phyloP scores from a whole-genome alignment of 2,797 vertebrate species.

The Hyperoplus immaculatus region DNA sequence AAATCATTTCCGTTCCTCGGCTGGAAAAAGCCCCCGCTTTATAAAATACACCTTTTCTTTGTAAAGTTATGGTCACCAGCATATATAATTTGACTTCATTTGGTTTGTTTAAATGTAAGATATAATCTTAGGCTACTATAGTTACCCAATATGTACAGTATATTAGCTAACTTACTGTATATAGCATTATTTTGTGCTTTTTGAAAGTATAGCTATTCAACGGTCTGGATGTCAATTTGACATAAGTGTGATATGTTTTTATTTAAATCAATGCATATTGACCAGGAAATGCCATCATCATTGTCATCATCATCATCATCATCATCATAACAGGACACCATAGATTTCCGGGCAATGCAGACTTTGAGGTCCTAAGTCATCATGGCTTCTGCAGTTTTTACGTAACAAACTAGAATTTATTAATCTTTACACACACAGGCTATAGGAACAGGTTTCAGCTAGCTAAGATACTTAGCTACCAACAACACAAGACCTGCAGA shows the following conservation, averaged over 20 bases:
- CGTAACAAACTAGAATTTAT: conserved; percentile 79
- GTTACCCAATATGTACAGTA: neutral
- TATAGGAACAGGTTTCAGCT: conserved; percentile 75
- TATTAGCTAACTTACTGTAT: neutral
- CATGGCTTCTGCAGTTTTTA: conserved; percentile 69
- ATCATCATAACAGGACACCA: conserved; percentile 59
- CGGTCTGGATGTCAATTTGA: conserved; percentile 35
- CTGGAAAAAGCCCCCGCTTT: neutral
- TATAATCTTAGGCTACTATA: neutral
- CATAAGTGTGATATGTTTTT: conserved; percentile 77
- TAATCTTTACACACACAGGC: conserved; percentile 74
- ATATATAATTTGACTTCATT: neutral
- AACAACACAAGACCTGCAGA: conserved; percentile 71
- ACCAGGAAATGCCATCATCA: conserved; percentile 67
- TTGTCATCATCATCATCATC: conserved; percentile 52
- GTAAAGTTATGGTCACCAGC: neutral
- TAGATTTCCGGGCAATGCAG: conserved; percentile 43
- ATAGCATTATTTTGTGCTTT: conserved; percentile 1
- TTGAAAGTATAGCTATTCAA: neutral
- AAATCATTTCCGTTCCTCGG: neutral
- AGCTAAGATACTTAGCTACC: conserved; percentile 80
- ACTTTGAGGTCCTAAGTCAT: conserved; percentile 58
- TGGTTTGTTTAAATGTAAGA: too few relatives aligned
- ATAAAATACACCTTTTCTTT: neutral
- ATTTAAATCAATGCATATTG: conserved; percentile 77